Evolutionary conservation across 2,113 vertebrate species (phyloP).

Genomic region (Stomatorhinus ivindoensis): DNA sequence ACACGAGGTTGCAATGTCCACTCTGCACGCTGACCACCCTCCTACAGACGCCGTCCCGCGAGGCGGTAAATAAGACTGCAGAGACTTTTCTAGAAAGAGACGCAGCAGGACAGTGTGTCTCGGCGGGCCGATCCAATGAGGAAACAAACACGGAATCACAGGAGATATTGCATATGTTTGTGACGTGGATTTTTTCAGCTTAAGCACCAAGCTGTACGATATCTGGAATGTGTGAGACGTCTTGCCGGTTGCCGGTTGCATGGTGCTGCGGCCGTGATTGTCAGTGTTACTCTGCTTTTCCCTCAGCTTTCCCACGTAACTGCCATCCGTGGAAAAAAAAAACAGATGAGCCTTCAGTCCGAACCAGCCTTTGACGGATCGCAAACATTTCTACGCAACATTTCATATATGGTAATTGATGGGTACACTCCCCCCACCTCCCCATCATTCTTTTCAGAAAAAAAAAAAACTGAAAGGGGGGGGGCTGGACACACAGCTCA

Average conservation of each 20-base stretch:
- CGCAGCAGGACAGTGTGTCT: conserved; percentile 45
- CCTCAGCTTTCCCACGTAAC: neutral
- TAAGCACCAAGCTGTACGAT: conserved; percentile 34
- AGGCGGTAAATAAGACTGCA: conserved; percentile 59
- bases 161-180: neutral
- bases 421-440: neutral
- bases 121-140: conserved; percentile 42
- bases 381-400: neutral
- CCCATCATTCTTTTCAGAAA: neutral
- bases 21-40: conserved; percentile 58
- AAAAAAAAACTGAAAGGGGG: conserved; percentile 17
- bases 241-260: neutral
- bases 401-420: neutral
- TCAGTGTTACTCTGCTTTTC: neutral
- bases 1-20: conserved; percentile 42
- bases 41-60: conserved; percentile 46
- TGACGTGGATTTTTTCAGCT: conserved; percentile 41
- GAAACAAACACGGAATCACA: neutral
- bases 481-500: conserved; percentile 48
- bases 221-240: neutral
- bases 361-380: neutral
- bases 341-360: neutral
- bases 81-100: conserved; percentile 53
- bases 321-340: neutral
- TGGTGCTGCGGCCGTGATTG: conserved; percentile 28